These are phyloP conservation scores for Oncorhynchus kisutch DNA, from an alignment of 2,113 vertebrate species.

Conservation along the genomic window DNA sequence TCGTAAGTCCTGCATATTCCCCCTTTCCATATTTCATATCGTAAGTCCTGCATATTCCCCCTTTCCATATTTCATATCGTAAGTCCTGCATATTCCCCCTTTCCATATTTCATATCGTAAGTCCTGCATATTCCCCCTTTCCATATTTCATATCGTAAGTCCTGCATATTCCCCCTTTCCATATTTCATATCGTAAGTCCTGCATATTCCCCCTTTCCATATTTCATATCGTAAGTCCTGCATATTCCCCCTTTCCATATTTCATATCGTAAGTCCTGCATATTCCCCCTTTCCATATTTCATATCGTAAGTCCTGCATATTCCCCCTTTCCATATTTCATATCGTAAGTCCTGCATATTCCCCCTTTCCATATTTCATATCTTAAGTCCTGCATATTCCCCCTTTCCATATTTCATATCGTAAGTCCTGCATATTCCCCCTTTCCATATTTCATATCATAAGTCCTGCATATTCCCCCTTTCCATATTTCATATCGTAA, in stretches of 20 bases:
- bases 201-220: background rate
- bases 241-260: background rate
- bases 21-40: slow-evolving; percentile 6
- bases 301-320: slow-evolving; percentile 8
- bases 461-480: slow-evolving; percentile 14
- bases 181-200: slow-evolving; percentile 3
- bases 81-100: slow-evolving; percentile 14
- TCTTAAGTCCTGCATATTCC: slow-evolving; percentile 14
- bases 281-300: background rate
- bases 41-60: slow-evolving; percentile 16
- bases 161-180: slow-evolving; percentile 1
- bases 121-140: slow-evolving; percentile 8
- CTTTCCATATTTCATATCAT: background rate
- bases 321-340: background rate
- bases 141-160: background rate
- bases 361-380: background rate
- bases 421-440: slow-evolving; percentile 14
- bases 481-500: background rate
- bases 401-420: background rate
- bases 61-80: background rate
- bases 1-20: slow-evolving; percentile 1
- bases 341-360: slow-evolving; percentile 12
- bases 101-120: background rate
- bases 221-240: slow-evolving; percentile 2
- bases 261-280: slow-evolving; percentile 3